Percentiles rank a stretch among this genome's conserved stretches.
Conservation (phyloP, 2,797 vertebrate species). For the Luscinia megarhynchos region DNA sequence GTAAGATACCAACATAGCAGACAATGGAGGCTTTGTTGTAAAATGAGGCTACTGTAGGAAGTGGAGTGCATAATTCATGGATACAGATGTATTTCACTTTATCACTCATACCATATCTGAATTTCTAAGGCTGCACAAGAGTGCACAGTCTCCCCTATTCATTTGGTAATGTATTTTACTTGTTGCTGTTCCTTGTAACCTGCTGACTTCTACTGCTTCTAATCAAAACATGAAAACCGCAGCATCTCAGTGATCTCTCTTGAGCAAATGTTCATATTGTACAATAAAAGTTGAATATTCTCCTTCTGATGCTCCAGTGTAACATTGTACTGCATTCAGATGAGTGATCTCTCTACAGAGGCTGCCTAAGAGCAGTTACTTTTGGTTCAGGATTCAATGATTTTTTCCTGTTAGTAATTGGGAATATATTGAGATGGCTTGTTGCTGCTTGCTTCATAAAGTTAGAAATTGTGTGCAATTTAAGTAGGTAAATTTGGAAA, state of each 20-base stretch:
- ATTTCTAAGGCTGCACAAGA: not conserved
- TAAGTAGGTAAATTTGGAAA: constrained; percentile 24
- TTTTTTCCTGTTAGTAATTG: constrained; percentile 27
- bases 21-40: constrained; percentile 11
- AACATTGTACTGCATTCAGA: not conserved
- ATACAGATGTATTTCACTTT: not conserved
- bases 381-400: constrained; percentile 38
- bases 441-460: constrained; percentile 23
- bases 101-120: not conserved
- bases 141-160: not conserved
- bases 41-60: not conserved
- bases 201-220: not conserved
- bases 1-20: not conserved
- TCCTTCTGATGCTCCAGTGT: not conserved
- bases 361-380: not conserved
- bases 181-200: constrained; percentile 17
- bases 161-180: constrained; percentile 2
- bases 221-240: constrained; percentile 16
- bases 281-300: not conserved
- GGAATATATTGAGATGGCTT: constrained; percentile 10
- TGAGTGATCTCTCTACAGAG: not conserved
- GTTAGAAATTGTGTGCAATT: not conserved
- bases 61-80: not conserved
- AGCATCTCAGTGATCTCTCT: not conserved
- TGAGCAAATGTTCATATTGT: not conserved